Conservation (phyloP, 2,797 vertebrate genomes). For the Xiphorhynchus erythropygius region DNA sequence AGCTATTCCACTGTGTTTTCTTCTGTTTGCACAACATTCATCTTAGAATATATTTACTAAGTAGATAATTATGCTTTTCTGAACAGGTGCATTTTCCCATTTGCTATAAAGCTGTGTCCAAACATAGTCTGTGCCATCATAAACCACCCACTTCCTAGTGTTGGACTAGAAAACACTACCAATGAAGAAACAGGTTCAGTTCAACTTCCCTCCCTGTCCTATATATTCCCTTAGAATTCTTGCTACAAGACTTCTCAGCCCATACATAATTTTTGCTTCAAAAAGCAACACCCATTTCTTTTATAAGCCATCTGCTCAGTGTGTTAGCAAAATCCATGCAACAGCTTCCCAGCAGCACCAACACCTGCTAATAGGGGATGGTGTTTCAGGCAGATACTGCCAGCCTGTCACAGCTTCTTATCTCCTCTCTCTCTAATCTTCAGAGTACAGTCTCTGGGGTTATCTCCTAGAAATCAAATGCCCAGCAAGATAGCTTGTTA, state of each 20-base stretch:
- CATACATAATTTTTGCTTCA: not conserved
- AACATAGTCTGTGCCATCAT: not conserved
- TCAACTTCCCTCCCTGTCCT: not conserved
- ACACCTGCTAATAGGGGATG: constrained; percentile 34
- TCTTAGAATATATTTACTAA: not conserved
- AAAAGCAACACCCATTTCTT: not conserved
- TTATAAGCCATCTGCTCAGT: constrained; percentile 5
- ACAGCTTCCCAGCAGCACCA: constrained; percentile 10
- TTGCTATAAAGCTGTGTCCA: not conserved
- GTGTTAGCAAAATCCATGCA: not conserved
- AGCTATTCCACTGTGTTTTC: not conserved
- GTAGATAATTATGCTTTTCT: not conserved
- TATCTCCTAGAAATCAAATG: constrained; percentile 52
- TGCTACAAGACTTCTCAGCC: not conserved
- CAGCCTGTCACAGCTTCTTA: constrained; percentile 39
- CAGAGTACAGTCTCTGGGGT: constrained; percentile 3
- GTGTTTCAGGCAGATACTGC: constrained; percentile 23
- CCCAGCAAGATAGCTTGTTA: constrained; percentile 2
- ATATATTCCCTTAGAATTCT: not conserved
- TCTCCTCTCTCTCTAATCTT: constrained; percentile 43
- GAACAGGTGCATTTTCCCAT: not conserved
- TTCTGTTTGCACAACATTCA: not conserved
- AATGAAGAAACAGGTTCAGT: not conserved
- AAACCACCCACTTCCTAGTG: not conserved
- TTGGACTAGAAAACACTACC: not conserved